phyloP scores from a whole-genome alignment of 1,140 invertebrate species.

The Schmidtea mediterranea region DNA sequence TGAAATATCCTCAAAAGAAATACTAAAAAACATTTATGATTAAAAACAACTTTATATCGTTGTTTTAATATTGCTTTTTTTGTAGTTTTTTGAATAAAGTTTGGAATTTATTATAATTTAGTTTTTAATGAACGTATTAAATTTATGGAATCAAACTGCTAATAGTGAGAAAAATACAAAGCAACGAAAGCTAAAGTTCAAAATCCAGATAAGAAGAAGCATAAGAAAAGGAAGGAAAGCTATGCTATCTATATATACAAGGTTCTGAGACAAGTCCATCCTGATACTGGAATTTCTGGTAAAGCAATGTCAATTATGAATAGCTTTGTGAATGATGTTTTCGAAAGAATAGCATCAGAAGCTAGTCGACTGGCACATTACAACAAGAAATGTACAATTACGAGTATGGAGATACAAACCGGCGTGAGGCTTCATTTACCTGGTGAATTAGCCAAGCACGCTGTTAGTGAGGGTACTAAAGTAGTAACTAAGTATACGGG shows the following conservation, averaged over 20 bases:
- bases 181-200: not conserved
- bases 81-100: too few relatives aligned
- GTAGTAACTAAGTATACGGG: constrained; percentile 34
- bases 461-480: constrained; percentile 34
- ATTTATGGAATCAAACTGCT: too few relatives aligned
- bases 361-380: constrained; percentile 40
- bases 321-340: constrained; percentile 32
- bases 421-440: constrained; percentile 34
- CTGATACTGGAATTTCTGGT: constrained; percentile 29
- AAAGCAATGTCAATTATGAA: constrained; percentile 40
- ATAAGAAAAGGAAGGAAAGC: constrained; percentile 8
- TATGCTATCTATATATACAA: constrained; percentile 15
- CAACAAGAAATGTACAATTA: constrained; percentile 34
- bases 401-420: constrained; percentile 34
- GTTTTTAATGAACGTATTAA: too few relatives aligned
- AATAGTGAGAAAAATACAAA: too few relatives aligned
- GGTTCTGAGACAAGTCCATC: constrained; percentile 27
- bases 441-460: constrained; percentile 36
- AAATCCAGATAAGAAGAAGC: constrained; percentile 1
- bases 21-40: too few relatives aligned
- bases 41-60: too few relatives aligned
- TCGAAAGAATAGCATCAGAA: constrained; percentile 39
- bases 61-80: too few relatives aligned
- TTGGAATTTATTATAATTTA: too few relatives aligned
- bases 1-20: too few relatives aligned